These are phyloP conservation scores for Desmophyllum pertusum DNA, from an alignment of 92 coral and sea anemone genomes.

Conservation along the genomic window DNA sequence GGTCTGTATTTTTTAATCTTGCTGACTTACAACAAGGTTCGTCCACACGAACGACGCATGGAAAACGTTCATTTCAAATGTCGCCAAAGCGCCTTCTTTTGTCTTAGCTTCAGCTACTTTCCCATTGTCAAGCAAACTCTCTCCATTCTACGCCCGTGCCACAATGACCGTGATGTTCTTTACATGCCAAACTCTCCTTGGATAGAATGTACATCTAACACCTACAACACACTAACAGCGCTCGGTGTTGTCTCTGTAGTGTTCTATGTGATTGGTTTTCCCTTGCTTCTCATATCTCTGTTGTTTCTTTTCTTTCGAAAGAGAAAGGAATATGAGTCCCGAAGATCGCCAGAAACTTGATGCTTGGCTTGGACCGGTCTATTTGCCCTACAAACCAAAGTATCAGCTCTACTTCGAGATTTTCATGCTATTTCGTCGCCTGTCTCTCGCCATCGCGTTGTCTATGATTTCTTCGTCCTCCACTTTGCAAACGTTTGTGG, in stretches of 20 bases:
- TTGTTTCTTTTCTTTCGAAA: constrained; percentile 33
- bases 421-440: constrained; percentile 53
- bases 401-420: constrained; percentile 56
- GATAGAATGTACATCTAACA: constrained; percentile 60
- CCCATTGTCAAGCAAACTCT: constrained; percentile 68
- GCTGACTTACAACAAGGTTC: constrained; percentile 11
- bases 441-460: constrained; percentile 52
- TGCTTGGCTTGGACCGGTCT: constrained; percentile 65
- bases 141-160: constrained; percentile 65
- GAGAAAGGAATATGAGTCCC: constrained; percentile 32
- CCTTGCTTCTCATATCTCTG: constrained; percentile 36
- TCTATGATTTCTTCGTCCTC: constrained; percentile 56
- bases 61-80: constrained; percentile 44
- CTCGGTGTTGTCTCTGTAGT: constrained; percentile 54
- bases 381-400: constrained; percentile 57
- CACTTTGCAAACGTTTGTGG: constrained; percentile 50
- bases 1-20: constrained; percentile 40
- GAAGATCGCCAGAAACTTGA: constrained; percentile 48
- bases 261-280: constrained; percentile 63
- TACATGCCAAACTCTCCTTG: constrained; percentile 70
- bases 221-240: constrained; percentile 31
- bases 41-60: constrained; percentile 27
- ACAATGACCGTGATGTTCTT: constrained; percentile 29
- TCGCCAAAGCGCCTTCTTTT: constrained; percentile 56
- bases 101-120: constrained; percentile 72